Percentiles rank a stretch among this genome's conserved stretches.
These are phyloP conservation scores for Troides aeacus DNA, from an alignment of 2,888 invertebrate species.

Conservation along the genomic window DNA sequence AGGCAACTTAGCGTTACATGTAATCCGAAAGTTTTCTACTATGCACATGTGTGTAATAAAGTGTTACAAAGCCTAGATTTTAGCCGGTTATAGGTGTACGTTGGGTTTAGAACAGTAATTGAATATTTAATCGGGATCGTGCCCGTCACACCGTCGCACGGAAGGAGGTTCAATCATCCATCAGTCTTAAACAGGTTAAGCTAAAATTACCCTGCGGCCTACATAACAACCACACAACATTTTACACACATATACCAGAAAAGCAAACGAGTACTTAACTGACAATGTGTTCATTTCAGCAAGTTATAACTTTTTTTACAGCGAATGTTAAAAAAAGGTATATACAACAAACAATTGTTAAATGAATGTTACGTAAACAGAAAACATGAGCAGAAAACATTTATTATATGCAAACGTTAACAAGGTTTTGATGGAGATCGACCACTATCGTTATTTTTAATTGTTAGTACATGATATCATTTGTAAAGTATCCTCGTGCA, in stretches of 20 bases:
- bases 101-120: background rate
- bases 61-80: no score
- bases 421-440: background rate
- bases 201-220: slow-evolving; percentile 50
- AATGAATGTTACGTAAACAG: background rate
- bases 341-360: background rate
- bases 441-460: background rate
- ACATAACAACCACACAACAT: slow-evolving; percentile 37
- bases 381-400: no score
- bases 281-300: slow-evolving; percentile 18
- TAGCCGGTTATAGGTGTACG: no score
- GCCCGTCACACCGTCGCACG: slow-evolving; percentile 8
- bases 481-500: background rate
- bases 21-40: no score
- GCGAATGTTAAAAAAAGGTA: background rate
- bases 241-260: slow-evolving; percentile 4
- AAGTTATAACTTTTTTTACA: slow-evolving; percentile 3
- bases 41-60: no score
- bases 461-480: background rate
- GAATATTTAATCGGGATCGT: slow-evolving; percentile 19
- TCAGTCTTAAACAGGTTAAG: slow-evolving; percentile 40
- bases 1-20: no score
- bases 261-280: slow-evolving; percentile 18
- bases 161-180: slow-evolving; percentile 23
- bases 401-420: background rate